Base-by-base conservation (phyloP, 2,888 invertebrate species). In the Epinotia bilunana region DNA sequence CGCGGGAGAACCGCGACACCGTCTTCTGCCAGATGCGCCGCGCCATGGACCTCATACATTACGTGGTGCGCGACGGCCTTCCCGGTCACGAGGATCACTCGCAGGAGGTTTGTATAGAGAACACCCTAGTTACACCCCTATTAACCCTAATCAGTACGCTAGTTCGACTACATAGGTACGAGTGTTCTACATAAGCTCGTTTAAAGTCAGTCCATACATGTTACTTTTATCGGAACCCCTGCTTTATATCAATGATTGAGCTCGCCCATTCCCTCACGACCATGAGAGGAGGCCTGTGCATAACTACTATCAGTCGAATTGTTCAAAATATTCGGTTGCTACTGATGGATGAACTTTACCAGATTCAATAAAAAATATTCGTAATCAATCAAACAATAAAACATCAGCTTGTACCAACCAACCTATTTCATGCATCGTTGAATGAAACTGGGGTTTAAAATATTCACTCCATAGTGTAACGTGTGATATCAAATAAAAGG, bases 11-110 rank as follows among this genome's bases (percentile, higher is more conserved):
- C 91, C 95, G 99, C 11, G 99, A 99, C 90, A 99, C 99, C 0
- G 99, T 99, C 63, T 99, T 99, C 94, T 98, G 98, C 88, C 99
- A 99, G 92, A 99, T 99, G 97, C 95, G 99, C 77, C 95, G 98
- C 79, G 99, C 99, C 33, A 98, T 99, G 96, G 99, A 99, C 93
- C 95, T 99, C 79, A 98, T 99, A 82, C 99, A 99, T 92, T 98
- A 98, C 90, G 99, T 99, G 77, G 98, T 99, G 64, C 98, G 99
- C 84, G 99, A 99, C 90, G 99, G 99, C n/a, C 97, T 99, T 60
- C 94, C 94, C 0, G 94, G 94, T 2, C 92, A 93, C 93, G 97
- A 87, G 95, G 93, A 93, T 68, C 90, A 88, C 49, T 83, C 92
- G 5, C 92, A 92, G 78, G 94, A 94, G 94, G 94, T 63, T 46